Evolutionary conservation across 1,140 invertebrate genomes (phyloP).

Genomic region (Nephila pilipes): DNA sequence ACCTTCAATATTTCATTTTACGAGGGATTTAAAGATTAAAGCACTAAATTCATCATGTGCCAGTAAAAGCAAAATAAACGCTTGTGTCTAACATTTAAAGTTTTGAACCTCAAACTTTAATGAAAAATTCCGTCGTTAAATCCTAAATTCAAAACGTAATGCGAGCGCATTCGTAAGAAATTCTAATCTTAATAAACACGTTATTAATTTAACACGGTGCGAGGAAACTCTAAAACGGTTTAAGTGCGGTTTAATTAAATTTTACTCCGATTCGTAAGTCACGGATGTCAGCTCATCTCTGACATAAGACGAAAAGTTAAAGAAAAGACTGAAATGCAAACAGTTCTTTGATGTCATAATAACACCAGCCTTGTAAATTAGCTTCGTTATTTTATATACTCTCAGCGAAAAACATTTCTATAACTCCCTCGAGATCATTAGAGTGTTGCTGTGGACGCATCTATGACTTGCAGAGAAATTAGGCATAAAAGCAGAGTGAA

Average conservation of each 20-base stretch:
- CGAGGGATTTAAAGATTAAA: not conserved
- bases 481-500: not conserved
- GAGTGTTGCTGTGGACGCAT: not conserved
- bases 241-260: conserved; percentile 5
- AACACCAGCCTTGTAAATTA: not conserved
- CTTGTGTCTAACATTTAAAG: not conserved
- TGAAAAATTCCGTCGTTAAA: not conserved
- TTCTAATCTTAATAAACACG: not conserved
- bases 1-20: not conserved
- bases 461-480: not conserved
- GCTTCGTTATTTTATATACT: conserved; percentile 35
- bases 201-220: not conserved
- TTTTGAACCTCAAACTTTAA: not conserved
- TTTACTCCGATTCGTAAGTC: not conserved
- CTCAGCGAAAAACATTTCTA: not conserved
- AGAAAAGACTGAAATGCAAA: conserved; percentile 14
- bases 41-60: not conserved
- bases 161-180: not conserved
- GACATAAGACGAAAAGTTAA: not conserved
- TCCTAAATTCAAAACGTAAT: not conserved
- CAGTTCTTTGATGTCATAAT: not conserved
- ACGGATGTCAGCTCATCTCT: not conserved
- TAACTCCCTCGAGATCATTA: not conserved
- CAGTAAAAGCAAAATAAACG: not conserved
- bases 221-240: not conserved